A percentile compares a stretch with the other conserved stretches of the same genome.
Conservation (phyloP, 2,888 invertebrate genomes). For the Eupithecia vulgata region DNA sequence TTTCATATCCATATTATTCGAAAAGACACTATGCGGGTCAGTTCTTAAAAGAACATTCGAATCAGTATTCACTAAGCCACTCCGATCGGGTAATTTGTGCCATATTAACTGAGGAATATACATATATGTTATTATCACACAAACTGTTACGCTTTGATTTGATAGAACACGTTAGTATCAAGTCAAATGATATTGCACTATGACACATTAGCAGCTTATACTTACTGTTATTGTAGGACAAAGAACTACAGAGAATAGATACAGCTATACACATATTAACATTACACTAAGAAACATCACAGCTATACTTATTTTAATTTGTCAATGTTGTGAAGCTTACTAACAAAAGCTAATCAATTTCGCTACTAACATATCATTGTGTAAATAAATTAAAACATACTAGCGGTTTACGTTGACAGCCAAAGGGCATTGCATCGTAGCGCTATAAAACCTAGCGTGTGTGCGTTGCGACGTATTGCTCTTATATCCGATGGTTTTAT, state of each 20-base stretch:
- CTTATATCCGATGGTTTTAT: background rate
- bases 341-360: conserved; percentile 46
- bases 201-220: conserved; percentile 40
- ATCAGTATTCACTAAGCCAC: background rate
- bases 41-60: background rate
- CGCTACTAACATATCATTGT: conserved; percentile 41
- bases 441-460: background rate
- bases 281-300: conserved; percentile 29
- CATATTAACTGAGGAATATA: conserved; percentile 12
- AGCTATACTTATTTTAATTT: conserved; percentile 42
- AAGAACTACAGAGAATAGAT: conserved; percentile 8
- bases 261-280: conserved; percentile 25
- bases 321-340: conserved; percentile 56
- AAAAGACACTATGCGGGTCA: background rate
- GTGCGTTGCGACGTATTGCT: background rate
- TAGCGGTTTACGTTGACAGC: background rate
- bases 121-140: conserved; percentile 22
- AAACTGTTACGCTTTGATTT: conserved; percentile 25
- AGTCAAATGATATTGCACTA: conserved; percentile 25
- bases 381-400: background rate
- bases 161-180: conserved; percentile 15
- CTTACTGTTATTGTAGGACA: conserved; percentile 28
- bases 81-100: conserved; percentile 6
- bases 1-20: background rate
- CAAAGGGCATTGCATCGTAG: background rate